Conservation (phyloP, 2,113 vertebrate genomes). For the Solea senegalensis region DNA sequence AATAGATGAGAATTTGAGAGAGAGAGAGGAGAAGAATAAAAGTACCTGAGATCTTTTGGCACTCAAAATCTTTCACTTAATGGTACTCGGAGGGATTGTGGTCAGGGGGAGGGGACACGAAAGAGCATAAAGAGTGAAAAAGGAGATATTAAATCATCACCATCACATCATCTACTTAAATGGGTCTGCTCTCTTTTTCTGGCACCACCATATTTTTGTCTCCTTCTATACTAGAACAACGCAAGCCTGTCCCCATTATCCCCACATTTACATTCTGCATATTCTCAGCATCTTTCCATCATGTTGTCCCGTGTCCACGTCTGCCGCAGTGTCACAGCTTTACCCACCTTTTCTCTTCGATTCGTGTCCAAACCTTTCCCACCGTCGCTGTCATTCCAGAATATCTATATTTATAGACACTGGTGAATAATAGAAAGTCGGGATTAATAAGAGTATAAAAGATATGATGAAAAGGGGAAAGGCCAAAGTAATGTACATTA, state of each 20-base stretch:
- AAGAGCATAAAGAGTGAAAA: slow-evolving; percentile 81
- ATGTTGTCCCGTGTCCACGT: background rate
- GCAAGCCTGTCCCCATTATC: slow-evolving; percentile 61
- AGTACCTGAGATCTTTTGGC: slow-evolving; percentile 78
- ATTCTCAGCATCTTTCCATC: slow-evolving; percentile 9
- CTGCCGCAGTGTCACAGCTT: too few species aligned
- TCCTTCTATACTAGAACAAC: slow-evolving; percentile 77
- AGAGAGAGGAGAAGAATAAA: slow-evolving; percentile 52
- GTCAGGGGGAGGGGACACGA: slow-evolving; percentile 64
- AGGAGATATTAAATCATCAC: slow-evolving; percentile 97
- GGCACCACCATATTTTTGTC: slow-evolving; percentile 92
- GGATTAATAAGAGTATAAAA: slow-evolving; percentile 85
- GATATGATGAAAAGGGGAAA: slow-evolving; percentile 43
- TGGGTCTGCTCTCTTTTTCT: slow-evolving; percentile 84
- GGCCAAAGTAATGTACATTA: slow-evolving; percentile 41
- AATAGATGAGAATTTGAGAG: slow-evolving; percentile 60
- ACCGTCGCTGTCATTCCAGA: slow-evolving; percentile 83
- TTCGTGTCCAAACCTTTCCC: slow-evolving; percentile 53
- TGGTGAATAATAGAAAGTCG: slow-evolving; percentile 94
- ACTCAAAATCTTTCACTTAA: slow-evolving; percentile 90
- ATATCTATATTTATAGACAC: slow-evolving; percentile 98
- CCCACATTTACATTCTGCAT: slow-evolving; percentile 26
- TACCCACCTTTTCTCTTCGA: slow-evolving; percentile 66
- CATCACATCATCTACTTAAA: slow-evolving; percentile 86
- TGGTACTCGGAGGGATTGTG: slow-evolving; percentile 89